A percentile compares a stretch with the other conserved stretches of the same genome.
phyloP scores from a whole-genome alignment of 2,113 vertebrate genomes.

The Bucco capensis region DNA sequence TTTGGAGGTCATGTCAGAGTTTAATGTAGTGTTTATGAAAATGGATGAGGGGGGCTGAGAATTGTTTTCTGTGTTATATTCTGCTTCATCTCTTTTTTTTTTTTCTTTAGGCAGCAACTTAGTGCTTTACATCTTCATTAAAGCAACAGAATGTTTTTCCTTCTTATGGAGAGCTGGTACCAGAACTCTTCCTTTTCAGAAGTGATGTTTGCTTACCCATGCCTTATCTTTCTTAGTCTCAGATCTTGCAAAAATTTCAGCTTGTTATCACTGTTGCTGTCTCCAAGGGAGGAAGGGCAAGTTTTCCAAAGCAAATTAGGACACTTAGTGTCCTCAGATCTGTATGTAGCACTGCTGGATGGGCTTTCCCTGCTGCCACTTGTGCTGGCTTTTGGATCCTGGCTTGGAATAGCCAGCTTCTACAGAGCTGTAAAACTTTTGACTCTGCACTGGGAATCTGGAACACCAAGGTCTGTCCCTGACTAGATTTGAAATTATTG shows the following conservation, averaged over 20 bases:
- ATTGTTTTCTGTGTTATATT: constrained; percentile 12
- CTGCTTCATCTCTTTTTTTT: background rate
- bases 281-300: background rate
- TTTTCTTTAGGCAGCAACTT: background rate
- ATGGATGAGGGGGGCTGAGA: background rate
- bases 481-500: background rate
- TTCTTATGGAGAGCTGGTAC: background rate
- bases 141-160: background rate
- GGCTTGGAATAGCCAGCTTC: background rate
- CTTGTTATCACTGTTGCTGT: background rate
- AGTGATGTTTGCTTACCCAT: background rate
- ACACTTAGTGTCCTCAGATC: background rate
- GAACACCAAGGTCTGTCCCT: background rate
- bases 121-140: constrained; percentile 39
- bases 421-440: background rate
- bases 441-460: background rate
- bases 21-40: constrained; percentile 42
- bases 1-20: constrained; percentile 49
- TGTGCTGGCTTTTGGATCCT: background rate
- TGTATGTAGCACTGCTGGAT: background rate
- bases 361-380: background rate
- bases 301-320: background rate
- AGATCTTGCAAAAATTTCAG: background rate
- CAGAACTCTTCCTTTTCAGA: background rate
- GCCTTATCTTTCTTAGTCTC: background rate